Conservation (phyloP, 2,888 invertebrate genomes). For the Eurytoma adleriae region DNA sequence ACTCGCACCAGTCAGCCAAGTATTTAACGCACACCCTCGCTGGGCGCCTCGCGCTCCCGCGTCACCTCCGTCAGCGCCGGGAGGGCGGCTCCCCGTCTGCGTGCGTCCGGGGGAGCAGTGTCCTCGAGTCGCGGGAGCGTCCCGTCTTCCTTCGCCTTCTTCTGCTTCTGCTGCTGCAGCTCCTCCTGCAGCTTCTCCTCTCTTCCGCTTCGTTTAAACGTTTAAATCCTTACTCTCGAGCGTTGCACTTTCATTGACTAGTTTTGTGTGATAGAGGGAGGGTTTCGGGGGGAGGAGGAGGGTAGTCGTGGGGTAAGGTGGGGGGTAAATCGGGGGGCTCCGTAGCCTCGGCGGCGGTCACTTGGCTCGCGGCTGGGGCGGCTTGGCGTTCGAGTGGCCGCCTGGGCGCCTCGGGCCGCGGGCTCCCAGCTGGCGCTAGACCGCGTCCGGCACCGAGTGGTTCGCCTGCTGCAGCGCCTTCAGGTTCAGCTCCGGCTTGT, state of each 20-base stretch:
- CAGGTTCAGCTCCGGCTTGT: slow-evolving; percentile 85
- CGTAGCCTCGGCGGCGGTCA: slow-evolving; percentile 3
- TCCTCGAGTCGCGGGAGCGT: neutral
- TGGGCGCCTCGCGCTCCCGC: neutral
- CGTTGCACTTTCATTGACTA: slow-evolving; percentile 77
- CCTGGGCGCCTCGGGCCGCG: slow-evolving; percentile 28
- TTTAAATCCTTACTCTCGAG: slow-evolving; percentile 68
- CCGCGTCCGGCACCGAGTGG: slow-evolving; percentile 68
- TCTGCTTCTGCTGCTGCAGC: neutral
- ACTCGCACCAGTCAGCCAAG: neutral
- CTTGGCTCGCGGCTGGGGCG: slow-evolving; percentile 17
- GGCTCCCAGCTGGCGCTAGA: slow-evolving; percentile 46
- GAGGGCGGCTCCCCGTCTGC: neutral
- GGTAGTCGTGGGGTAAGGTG: neutral
- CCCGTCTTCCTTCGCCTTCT: neutral
- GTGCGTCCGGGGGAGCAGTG: neutral
- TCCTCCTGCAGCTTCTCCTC: slow-evolving; percentile 26
- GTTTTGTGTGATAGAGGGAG: slow-evolving; percentile 67
- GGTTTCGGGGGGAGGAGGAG: slow-evolving; percentile 8
- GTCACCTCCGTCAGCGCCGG: neutral
- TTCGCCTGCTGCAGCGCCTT: slow-evolving; percentile 80
- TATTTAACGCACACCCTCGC: slow-evolving; percentile 14
- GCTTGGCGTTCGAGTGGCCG: neutral
- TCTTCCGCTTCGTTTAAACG: slow-evolving; percentile 56
- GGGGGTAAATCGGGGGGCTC: neutral